Base-by-base conservation (phyloP, 2,888 invertebrate genomes). In the Gortyna flavago region DNA sequence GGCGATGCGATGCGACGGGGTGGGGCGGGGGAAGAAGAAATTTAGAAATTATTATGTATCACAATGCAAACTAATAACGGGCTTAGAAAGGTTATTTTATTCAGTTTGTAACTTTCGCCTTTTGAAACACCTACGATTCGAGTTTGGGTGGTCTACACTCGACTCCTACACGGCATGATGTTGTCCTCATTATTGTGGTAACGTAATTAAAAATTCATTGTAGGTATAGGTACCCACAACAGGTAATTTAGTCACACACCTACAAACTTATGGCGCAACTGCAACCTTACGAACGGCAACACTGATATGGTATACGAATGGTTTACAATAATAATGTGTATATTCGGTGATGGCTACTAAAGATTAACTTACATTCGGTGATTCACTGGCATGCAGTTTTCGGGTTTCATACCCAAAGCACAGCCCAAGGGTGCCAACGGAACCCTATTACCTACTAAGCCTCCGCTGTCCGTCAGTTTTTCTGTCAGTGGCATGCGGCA, bases 161-260 rank as follows among this genome's bases (percentile, higher is more conserved):
- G n/a, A 66, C 83, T 80, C 83, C 83, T 84, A 81, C 83, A 70
- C 86, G 48, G 59, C n/a, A 82, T 69, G 70, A 73, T 66, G 77
- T 65, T 77, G 81, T 84, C 77, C 81, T 87, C 85, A 88, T 87
- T 79, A 82, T 83, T 72, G 64, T 75, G 69, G 72, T 80, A 75
- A 75, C 80, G 70, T 80, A 80, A 83, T 83, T 83, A 83, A 83
- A 83, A 83, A 75, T 70, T 66, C 80, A 80, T 83, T 83, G 80
- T 69, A 67, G 68, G 29, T 21, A 41, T 18, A 1, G 13, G 68
- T 71, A 48, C 71, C 3, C 69, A 71, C 9, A 57, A n/a, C 44
- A 48, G 35, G 38, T 61, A 59, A 74, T 69, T 72, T 48, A 35
- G 59, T 81, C 21, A 32, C 11, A 78, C 72, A 38, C 59, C 72